These are phyloP conservation scores for Anorthoa munda DNA, from an alignment of 2,888 invertebrate species.

Conservation along the genomic window DNA sequence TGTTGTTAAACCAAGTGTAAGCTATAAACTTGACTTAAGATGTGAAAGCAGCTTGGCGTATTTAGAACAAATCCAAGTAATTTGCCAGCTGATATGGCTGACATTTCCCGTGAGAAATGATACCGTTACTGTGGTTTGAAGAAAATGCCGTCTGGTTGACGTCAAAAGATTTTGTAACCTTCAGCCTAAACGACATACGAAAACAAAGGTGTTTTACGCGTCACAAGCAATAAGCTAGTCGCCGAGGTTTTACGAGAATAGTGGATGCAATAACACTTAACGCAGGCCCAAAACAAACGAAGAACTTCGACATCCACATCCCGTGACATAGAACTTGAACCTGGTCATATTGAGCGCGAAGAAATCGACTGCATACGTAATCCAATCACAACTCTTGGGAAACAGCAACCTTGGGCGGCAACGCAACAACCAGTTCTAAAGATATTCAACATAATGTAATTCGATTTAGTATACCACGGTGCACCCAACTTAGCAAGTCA, in stretches of 20 bases:
- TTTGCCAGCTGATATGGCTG: slow-evolving; percentile 6
- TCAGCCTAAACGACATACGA: slow-evolving; percentile 21
- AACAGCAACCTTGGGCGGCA: slow-evolving; percentile 42
- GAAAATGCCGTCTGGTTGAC: slow-evolving; percentile 32
- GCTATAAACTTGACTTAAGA: slow-evolving; percentile 25
- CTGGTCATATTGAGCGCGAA: slow-evolving; percentile 47
- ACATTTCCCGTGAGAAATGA: slow-evolving; percentile 21
- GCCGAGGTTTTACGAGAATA: slow-evolving; percentile 17
- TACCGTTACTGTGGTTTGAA: slow-evolving; percentile 1
- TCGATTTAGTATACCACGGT: slow-evolving; percentile 14
- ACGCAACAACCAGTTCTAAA: slow-evolving; percentile 44
- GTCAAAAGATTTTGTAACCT: slow-evolving; percentile 47
- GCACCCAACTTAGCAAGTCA: slow-evolving; percentile 26
- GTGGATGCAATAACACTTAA: slow-evolving; percentile 5
- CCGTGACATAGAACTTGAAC: slow-evolving; percentile 63
- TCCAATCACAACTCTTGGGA: slow-evolving; percentile 37
- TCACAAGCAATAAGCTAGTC: slow-evolving; percentile 13
- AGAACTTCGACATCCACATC: slow-evolving; percentile 32
- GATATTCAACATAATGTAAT: slow-evolving; percentile 37
- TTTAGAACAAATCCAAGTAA: slow-evolving; percentile 21
- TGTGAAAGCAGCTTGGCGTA: slow-evolving; percentile 36
- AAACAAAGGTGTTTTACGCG: slow-evolving; percentile 39
- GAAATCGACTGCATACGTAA: slow-evolving; percentile 47
- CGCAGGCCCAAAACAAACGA: slow-evolving; percentile 17
- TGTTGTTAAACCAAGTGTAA: slow-evolving; percentile 2